phyloP scores from a whole-genome alignment of 2,888 invertebrate genomes.

The Carabus problematicus region DNA sequence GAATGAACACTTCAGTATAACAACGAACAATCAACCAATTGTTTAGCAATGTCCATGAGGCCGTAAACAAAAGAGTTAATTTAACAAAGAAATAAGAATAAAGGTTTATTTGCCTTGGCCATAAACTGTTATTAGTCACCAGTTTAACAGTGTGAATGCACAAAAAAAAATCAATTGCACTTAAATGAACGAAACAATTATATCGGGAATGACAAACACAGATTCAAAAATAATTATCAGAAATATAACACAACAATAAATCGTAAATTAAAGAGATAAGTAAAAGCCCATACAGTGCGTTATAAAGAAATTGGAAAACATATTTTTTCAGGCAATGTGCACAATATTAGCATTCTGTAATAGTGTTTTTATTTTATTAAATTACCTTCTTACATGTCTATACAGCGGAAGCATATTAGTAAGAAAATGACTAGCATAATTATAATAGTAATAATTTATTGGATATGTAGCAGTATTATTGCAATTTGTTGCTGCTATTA shows the following conservation, averaged over 20 bases:
- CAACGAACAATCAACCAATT: conserved; percentile 3
- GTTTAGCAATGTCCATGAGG: not conserved
- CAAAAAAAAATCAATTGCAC: conserved; percentile 2
- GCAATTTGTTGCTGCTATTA: no score
- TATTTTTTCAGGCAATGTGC: no score
- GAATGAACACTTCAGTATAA: no score
- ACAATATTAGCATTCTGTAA: no score
- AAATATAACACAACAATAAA: no score
- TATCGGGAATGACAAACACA: not conserved
- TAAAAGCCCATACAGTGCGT: no score
- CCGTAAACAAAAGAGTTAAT: not conserved
- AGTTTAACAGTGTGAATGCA: not conserved
- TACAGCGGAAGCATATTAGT: not conserved
- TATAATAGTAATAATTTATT: not conserved
- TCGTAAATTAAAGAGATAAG: no score
- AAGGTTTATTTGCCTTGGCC: not conserved
- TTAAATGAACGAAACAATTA: not conserved
- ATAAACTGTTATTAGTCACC: not conserved
- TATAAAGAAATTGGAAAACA: no score
- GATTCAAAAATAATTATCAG: not conserved
- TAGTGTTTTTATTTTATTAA: no score
- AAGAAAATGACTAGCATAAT: not conserved
- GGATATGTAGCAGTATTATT: not conserved
- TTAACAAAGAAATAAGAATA: conserved; percentile 8
- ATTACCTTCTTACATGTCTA: no score